Percentiles rank a stretch among this genome's conserved stretches.
phyloP scores from a whole-genome alignment of 53 echinoderm and acorn worm genomes.

The Hippasteria phrygiana region DNA sequence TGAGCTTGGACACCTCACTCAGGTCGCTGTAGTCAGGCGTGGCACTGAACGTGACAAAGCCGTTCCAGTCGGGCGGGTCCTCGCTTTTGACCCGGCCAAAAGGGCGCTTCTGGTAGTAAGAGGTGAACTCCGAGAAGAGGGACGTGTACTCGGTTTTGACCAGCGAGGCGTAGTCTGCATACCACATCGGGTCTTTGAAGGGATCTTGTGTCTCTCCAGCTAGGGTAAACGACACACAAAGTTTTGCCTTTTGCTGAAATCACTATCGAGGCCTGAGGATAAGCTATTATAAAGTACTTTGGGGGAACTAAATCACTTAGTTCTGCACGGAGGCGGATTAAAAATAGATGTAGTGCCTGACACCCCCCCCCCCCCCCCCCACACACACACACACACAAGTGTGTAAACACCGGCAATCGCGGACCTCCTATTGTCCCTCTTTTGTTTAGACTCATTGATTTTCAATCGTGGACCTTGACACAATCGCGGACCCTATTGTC shows the following conservation, averaged over 20 bases:
- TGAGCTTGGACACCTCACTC: constrained; percentile 74
- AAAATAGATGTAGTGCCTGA: too few species aligned
- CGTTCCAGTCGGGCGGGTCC: constrained; percentile 79
- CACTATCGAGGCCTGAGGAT: too few species aligned
- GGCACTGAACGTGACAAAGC: constrained; percentile 65
- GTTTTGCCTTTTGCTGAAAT: not conserved
- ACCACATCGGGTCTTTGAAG: not conserved
- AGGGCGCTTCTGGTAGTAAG: not conserved
- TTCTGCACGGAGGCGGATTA: too few species aligned
- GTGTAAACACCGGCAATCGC: too few species aligned
- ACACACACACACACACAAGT: too few species aligned
- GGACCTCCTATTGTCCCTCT: too few species aligned
- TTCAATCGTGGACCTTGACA: too few species aligned
- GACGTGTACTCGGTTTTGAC: not conserved
- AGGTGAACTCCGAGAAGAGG: not conserved
- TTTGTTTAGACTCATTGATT: too few species aligned
- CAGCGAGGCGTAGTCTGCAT: not conserved
- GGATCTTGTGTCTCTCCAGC: not conserved
- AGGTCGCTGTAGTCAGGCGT: constrained; percentile 80
- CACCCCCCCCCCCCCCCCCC: too few species aligned
- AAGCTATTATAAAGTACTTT: too few species aligned
- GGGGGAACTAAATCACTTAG: too few species aligned
- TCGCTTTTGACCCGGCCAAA: constrained; percentile 55
- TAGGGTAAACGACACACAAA: not conserved
- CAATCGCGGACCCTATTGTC: too few species aligned